Base-by-base conservation (phyloP, 2,888 invertebrate genomes). In the Drosophila mimetica region DNA sequence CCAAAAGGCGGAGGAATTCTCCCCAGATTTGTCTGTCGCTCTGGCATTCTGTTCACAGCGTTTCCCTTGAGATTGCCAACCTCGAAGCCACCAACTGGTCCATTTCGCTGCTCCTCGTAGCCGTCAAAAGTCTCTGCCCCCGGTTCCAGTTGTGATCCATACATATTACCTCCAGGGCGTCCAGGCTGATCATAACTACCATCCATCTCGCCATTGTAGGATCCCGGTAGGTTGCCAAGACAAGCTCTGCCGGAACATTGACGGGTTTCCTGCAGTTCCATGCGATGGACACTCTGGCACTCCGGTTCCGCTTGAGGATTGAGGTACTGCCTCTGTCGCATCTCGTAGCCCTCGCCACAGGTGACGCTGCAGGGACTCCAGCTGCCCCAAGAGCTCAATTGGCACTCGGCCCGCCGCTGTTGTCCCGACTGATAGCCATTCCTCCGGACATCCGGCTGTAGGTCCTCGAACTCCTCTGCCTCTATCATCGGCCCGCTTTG, bases 291-390 rank as follows among this genome's bases (percentile, higher is more conserved):
- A 41, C 42, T 71, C 55, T 86, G 93, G 78, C 95, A 95, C 22
- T 93, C 92, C 71, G 94, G 93, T 71, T 93, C 93, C 0, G 94
- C 94, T 37, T 92, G 92, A 57, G 93, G 92, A 63, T 89, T 93
- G 25, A 93, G 88, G 91, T 95, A 96, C 79, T 94, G 93, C 0
- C 96, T 92, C 37, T 94, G 93, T 60, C 96, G 93, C 0, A 94
- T 94, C 63, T 95, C 94, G 36, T 93, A 93, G 0, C 96, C 95
- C 60, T 92, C 92, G 1, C 95, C 95, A 86, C 95, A 96, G 0
- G 93, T 94, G 32, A 94, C 94, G 25, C 95, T 95, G 90, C 97
- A 97, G 28, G 94, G 93, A 0, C 96, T 95, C 96, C 96, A 97
- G 52, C 92, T 92, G 1, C 95, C 93, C 97, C 97, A 97, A 4